phyloP scores from a whole-genome alignment of 2,888 invertebrate genomes.

The Yponomeuta evonymella region DNA sequence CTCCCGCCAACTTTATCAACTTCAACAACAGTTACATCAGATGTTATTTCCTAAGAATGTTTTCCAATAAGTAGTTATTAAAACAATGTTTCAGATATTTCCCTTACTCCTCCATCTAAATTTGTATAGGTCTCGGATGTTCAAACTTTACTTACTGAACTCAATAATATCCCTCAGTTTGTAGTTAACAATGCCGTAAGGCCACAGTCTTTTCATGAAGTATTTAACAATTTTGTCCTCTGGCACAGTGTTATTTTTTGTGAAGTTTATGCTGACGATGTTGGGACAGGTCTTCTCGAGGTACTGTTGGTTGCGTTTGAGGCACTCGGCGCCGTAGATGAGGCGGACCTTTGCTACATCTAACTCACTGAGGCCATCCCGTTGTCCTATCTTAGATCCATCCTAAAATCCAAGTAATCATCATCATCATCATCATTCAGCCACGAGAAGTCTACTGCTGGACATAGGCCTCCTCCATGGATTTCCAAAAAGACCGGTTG shows the following conservation, averaged over 20 bases:
- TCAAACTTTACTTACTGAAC: conserved; percentile 48
- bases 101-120: no score
- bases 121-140: neutral
- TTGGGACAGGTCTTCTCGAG: conserved; percentile 57
- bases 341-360: conserved; percentile 53
- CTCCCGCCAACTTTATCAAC: no score
- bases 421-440: no score
- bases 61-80: no score
- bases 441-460: no score
- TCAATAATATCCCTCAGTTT: conserved; percentile 45
- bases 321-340: conserved; percentile 52
- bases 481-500: no score
- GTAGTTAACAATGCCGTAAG: conserved; percentile 49
- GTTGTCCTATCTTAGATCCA: conserved; percentile 52
- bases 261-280: conserved; percentile 35
- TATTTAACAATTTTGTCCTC: conserved; percentile 43
- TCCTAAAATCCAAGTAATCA: conserved; percentile 26
- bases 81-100: no score
- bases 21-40: no score
- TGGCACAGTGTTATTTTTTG: conserved; percentile 21
- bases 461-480: no score
- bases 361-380: conserved; percentile 52
- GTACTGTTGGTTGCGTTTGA: conserved; percentile 52
- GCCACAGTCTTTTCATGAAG: conserved; percentile 52
- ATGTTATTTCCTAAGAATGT: no score